A percentile compares a stretch with the other conserved stretches of the same genome.
Conservation (phyloP, 2,113 vertebrate species). For the Limnothrissa miodon region DNA sequence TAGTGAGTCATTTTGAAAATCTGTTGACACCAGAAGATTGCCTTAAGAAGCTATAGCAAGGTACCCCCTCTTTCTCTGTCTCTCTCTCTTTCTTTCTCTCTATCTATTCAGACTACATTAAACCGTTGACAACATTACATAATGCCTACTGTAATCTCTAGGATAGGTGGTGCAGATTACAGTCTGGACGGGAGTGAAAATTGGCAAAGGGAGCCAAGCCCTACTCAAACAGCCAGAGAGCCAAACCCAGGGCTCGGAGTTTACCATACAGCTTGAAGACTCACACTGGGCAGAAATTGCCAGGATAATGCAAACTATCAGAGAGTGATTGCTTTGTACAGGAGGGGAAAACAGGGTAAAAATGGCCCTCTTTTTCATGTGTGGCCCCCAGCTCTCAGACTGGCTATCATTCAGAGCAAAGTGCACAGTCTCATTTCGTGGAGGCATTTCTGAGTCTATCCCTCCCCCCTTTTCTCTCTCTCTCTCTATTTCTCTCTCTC, state of each 20-base stretch:
- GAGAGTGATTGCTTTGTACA: background rate
- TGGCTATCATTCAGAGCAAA: conserved; percentile 42
- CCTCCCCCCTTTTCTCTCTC: background rate
- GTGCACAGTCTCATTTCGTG: conserved; percentile 36
- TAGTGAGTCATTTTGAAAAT: background rate
- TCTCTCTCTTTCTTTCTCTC: background rate
- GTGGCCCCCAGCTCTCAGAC: conserved; percentile 36
- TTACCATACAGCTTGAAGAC: background rate
- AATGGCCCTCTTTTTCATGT: conserved; percentile 23
- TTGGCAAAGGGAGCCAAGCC: background rate
- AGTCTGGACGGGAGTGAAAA: background rate
- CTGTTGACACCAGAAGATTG: background rate
- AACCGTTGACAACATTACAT: background rate
- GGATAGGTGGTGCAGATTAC: background rate
- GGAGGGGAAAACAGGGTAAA: conserved; percentile 18
- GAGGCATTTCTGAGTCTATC: conserved; percentile 45
- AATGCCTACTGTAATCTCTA: background rate
- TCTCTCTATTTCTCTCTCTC: background rate
- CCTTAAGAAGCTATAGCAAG: background rate
- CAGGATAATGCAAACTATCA: conserved; percentile 9
- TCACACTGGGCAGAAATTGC: background rate
- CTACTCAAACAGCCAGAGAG: background rate
- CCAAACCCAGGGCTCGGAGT: background rate
- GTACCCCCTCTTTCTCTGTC: background rate
- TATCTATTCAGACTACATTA: background rate